Conservation (phyloP, 2,113 vertebrate species). For the Upupa epops region DNA sequence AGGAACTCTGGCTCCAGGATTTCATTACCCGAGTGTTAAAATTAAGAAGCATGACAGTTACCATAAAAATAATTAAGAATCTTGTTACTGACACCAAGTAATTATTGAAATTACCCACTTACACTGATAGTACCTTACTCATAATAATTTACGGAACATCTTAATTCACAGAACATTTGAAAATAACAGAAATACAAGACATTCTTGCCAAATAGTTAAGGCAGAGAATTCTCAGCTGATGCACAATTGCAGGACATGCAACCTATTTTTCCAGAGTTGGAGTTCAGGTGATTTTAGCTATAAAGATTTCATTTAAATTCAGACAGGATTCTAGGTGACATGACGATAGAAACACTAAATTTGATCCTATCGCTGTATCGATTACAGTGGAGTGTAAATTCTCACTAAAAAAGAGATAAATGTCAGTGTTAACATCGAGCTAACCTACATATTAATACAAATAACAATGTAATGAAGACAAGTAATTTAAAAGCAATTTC, state of each 20-base stretch:
- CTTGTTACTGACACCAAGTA: background rate
- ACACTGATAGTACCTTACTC: background rate
- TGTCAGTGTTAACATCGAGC: background rate
- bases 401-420: background rate
- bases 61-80: background rate
- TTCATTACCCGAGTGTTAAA: background rate
- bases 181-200: background rate
- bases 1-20: background rate
- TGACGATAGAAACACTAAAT: background rate
- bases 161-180: background rate
- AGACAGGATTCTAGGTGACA: background rate
- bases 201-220: background rate
- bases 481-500: background rate
- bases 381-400: background rate
- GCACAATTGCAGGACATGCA: background rate
- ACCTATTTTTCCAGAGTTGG: background rate
- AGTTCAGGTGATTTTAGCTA: background rate
- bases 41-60: background rate
- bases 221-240: background rate
- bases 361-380: background rate
- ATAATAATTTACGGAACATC: background rate
- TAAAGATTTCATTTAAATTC: background rate
- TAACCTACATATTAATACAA: background rate
- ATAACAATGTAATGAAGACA: background rate
- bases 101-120: background rate